Evolutionary conservation across 2,113 vertebrate species (phyloP).

Genomic region (Falcunculus frontatus): DNA sequence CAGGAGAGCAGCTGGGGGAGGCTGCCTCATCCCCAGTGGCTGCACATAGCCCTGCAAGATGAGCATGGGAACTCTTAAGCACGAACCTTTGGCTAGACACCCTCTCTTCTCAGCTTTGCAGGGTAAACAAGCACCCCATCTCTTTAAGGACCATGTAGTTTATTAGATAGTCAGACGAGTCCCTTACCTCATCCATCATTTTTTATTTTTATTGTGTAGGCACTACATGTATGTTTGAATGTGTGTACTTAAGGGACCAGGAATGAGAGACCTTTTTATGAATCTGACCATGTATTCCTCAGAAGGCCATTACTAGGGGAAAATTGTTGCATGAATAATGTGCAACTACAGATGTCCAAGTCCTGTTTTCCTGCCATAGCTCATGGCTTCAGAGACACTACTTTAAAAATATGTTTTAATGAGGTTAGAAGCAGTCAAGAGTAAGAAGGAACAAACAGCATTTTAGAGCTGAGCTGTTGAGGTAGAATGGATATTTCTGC

Average conservation of each 20-base stretch:
- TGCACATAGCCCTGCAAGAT: not conserved
- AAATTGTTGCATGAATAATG: slow-evolving; percentile 11
- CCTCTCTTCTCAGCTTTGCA: not conserved
- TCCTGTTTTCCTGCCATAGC: not conserved
- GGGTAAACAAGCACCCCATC: not conserved
- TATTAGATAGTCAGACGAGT: not conserved
- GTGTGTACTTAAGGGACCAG: not conserved
- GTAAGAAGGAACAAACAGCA: not conserved
- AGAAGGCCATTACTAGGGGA: not conserved
- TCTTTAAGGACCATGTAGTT: not conserved
- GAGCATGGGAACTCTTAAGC: not conserved
- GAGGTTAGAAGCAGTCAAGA: not conserved
- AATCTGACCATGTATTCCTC: not conserved
- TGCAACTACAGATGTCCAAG: not conserved
- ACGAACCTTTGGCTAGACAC: not conserved
- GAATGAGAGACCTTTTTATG: not conserved
- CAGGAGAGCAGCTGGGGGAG: not conserved
- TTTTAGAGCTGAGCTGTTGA: not conserved
- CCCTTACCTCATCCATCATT: not conserved
- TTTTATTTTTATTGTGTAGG: not conserved
- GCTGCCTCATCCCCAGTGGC: not conserved
- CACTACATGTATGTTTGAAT: not conserved
- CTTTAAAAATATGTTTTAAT: not conserved
- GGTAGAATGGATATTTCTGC: not conserved
- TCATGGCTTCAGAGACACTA: not conserved